These are phyloP conservation scores for Balanococcus diminutus DNA, from an alignment of 2,888 invertebrate species.

Conservation along the genomic window DNA sequence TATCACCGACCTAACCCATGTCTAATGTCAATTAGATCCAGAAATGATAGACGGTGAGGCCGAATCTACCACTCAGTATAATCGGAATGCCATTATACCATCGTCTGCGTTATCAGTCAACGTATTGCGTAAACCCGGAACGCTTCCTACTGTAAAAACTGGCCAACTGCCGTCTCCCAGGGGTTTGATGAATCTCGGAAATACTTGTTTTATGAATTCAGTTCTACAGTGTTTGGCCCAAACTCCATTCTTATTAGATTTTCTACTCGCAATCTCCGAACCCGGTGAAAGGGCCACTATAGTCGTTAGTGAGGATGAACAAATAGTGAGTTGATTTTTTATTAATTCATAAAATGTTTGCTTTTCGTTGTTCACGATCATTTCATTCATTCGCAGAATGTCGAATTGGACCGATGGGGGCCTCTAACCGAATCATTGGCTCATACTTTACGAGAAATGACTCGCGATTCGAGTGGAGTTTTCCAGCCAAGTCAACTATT, in stretches of 20 bases:
- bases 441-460: slow-evolving; percentile 73
- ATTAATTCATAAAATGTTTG: slow-evolving; percentile 24
- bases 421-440: slow-evolving; percentile 71
- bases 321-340: slow-evolving; percentile 55
- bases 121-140: not conserved
- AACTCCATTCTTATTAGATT: slow-evolving; percentile 77
- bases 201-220: slow-evolving; percentile 97
- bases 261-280: slow-evolving; percentile 72
- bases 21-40: not conserved
- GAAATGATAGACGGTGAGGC: not conserved
- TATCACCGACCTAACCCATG: not conserved
- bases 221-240: slow-evolving; percentile 91
- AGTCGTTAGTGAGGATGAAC: slow-evolving; percentile 56
- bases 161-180: not conserved
- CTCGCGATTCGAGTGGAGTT: slow-evolving; percentile 62
- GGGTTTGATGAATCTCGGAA: slow-evolving; percentile 89
- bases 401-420: slow-evolving; percentile 73
- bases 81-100: not conserved
- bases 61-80: not conserved
- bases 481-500: slow-evolving; percentile 58
- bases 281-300: slow-evolving; percentile 68
- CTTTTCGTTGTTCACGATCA: not conserved
- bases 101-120: not conserved
- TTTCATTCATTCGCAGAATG: slow-evolving; percentile 67
- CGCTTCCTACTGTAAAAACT: not conserved